These are phyloP conservation scores for Homarus americanus DNA, from an alignment of 1,140 invertebrate species.

Conservation along the genomic window DNA sequence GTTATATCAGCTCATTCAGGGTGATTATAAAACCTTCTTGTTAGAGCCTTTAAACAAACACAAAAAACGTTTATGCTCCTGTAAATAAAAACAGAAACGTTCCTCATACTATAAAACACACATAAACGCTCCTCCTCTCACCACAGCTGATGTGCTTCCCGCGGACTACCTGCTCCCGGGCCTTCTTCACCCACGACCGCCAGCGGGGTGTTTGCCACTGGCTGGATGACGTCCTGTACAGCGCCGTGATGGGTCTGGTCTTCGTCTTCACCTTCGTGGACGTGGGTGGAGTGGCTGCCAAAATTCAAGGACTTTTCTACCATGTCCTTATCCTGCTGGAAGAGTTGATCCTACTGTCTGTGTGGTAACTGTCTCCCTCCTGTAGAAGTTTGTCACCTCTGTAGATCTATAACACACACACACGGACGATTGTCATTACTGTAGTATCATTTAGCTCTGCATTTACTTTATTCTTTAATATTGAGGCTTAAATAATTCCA, in stretches of 20 bases:
- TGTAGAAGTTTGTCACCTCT: no score
- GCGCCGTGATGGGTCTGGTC: slow-evolving; percentile 51
- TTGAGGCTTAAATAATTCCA: no score
- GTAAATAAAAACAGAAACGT: no score
- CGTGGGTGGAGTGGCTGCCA: slow-evolving; percentile 40
- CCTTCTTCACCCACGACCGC: slow-evolving; percentile 51
- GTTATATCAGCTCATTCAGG: no score
- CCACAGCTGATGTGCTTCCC: slow-evolving; percentile 49
- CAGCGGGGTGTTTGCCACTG: slow-evolving; percentile 34
- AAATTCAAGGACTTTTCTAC: slow-evolving; percentile 16
- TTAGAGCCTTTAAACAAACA: no score
- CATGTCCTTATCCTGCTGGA: slow-evolving; percentile 52
- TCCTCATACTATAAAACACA: no score
- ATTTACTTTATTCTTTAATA: no score
- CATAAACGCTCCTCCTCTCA: neutral
- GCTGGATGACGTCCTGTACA: slow-evolving; percentile 52
- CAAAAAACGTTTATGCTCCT: no score
- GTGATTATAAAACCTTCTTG: no score
- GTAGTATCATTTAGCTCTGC: no score
- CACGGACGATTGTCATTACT: no score
- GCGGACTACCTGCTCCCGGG: slow-evolving; percentile 46
- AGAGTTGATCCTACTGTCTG: slow-evolving; percentile 31
- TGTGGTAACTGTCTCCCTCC: slow-evolving; percentile 32
- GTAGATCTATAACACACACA: no score
- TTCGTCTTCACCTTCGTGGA: slow-evolving; percentile 66